These are phyloP conservation scores for Ctenosaura bakeri DNA, from an alignment of 2,797 vertebrate species.

Conservation along the genomic window DNA sequence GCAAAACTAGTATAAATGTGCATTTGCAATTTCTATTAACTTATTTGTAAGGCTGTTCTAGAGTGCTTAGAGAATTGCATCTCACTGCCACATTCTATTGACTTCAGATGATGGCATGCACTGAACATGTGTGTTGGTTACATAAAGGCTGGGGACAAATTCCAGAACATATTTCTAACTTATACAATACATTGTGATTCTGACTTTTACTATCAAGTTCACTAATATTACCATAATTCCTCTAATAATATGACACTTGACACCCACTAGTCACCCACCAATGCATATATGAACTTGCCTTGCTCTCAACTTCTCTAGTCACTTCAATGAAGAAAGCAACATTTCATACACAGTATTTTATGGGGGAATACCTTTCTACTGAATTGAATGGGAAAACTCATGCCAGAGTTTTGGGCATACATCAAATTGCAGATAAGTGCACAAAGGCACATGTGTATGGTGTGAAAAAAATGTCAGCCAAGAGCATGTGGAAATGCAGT, in stretches of 20 bases:
- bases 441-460: constrained; percentile 9
- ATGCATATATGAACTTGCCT: background rate
- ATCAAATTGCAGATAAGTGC: constrained; percentile 10
- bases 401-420: background rate
- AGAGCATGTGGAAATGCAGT: constrained; percentile 12
- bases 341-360: background rate
- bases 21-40: background rate
- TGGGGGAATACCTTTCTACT: background rate
- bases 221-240: background rate
- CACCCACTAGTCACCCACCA: background rate
- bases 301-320: background rate
- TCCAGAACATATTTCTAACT: background rate
- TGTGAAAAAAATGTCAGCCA: constrained; percentile 48
- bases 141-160: background rate
- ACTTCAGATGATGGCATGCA: background rate
- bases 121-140: background rate
- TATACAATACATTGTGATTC: background rate
- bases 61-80: background rate
- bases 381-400: background rate
- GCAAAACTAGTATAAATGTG: background rate
- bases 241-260: background rate
- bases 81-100: background rate
- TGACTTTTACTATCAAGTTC: background rate
- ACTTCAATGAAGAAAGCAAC: background rate
- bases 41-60: background rate